Evolutionary conservation across 2,888 invertebrate species (phyloP).

Genomic region (Chorisops tibialis): DNA sequence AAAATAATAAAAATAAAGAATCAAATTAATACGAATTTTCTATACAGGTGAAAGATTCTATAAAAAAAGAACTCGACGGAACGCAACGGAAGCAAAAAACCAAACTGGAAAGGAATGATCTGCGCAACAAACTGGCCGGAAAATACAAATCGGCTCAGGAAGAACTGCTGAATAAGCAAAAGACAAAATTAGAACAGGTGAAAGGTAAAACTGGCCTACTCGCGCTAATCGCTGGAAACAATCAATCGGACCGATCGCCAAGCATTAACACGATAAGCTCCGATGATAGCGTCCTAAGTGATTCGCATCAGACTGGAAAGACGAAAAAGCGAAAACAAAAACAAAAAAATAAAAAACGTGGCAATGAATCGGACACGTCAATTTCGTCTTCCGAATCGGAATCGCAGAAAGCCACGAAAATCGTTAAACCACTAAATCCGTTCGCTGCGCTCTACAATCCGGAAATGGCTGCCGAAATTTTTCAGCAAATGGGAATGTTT

Average conservation of each 20-base stretch:
- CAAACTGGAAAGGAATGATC: conserved; percentile 32
- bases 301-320: conserved; percentile 23
- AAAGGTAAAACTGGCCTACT: conserved; percentile 45
- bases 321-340: conserved; percentile 33
- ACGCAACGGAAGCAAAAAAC: conserved; percentile 1
- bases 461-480: conserved; percentile 45
- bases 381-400: conserved; percentile 48
- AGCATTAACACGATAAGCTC: conserved; percentile 39
- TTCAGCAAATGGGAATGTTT: conserved; percentile 49
- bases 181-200: conserved; percentile 45
- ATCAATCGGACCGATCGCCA: conserved; percentile 32
- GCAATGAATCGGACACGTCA: conserved; percentile 32
- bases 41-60: conserved; percentile 3
- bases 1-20: not conserved
- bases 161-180: conserved; percentile 42
- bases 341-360: conserved; percentile 17
- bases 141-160: conserved; percentile 52
- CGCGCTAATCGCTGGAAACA: conserved; percentile 41
- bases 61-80: not conserved
- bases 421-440: conserved; percentile 42
- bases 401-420: conserved; percentile 43
- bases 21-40: not conserved
- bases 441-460: conserved; percentile 39
- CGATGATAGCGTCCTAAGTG: conserved; percentile 37
- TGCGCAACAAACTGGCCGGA: conserved; percentile 47